Evolutionary conservation across 2,113 vertebrate genomes (phyloP), one percentile per base, ranked within the genome.

Genomic region (Seriola dumerili): DNA sequence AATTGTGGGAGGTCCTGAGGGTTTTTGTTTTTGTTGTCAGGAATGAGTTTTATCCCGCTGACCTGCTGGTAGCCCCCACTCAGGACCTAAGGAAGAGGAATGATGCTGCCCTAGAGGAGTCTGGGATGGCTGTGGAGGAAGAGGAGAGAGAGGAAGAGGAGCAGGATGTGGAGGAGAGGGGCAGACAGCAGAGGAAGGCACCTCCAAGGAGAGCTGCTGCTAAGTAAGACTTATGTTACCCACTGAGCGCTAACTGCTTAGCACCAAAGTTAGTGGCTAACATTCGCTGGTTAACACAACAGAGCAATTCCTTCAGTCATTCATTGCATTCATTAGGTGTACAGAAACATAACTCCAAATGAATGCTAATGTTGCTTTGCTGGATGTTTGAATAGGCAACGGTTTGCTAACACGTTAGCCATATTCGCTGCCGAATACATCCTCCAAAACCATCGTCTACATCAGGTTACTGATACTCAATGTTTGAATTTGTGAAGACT

Each of bases 1-100:
- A 29, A 29, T 29, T 29, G 29, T 29, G 29, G 29, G 40, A 42
- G 10, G 0, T 23, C 34, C 54, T 44, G 25, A 76, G 34, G 9
- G 14, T 25, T 19, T 1, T 34, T 4, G 16, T 62, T 54, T 17
- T 65, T 32, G 59, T 70, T 71, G 40, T n/a, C 85, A 99, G 98
- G 89, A 98, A 98, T 32, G 98, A 99, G 90, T 99, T 98, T 86
- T 97, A 96, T 89, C 95, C 94, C 17, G 94, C 97, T 21, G 98
- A 99, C 91, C 94, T 96, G 57, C 88, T 97, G 80, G 95, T 97
- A 44, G 97, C 98, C 50, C 98, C 98, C 1, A 96, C 96, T 73
- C 97, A 99, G 88, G 94, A 98, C 87, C 91, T 99, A 64, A 93
- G 94, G 75, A 97, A 94, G 88, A 87, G 19, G 11, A 76, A 7